Evolutionary conservation across 2,113 vertebrate genomes (phyloP).

Genomic region (Chionis minor): DNA sequence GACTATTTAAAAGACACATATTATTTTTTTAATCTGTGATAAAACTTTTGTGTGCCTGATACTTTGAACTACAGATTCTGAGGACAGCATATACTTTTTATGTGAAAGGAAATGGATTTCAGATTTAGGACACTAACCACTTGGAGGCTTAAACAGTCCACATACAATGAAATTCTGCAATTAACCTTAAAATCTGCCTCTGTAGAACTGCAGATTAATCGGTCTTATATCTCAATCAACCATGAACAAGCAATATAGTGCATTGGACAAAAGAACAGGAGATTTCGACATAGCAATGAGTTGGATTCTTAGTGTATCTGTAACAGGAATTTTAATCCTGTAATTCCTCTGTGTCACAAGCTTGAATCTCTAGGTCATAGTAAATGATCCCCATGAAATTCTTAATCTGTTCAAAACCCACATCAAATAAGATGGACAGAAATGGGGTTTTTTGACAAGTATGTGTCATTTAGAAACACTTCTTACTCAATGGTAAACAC

Average conservation of each 20-base stretch:
- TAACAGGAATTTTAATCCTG: slow-evolving; percentile 27
- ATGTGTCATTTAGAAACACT: neutral
- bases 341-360: neutral
- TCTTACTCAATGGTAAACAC: neutral
- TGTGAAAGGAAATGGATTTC: neutral
- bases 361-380: neutral
- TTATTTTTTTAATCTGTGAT: neutral
- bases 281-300: neutral
- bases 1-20: neutral
- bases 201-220: slow-evolving; percentile 21
- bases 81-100: neutral
- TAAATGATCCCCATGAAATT: neutral
- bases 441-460: neutral
- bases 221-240: neutral
- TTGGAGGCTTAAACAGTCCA: neutral
- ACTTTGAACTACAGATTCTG: neutral
- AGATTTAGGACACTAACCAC: neutral
- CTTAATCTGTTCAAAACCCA: neutral
- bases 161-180: slow-evolving; percentile 24
- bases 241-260: neutral
- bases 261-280: neutral
- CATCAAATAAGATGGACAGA: neutral
- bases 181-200: slow-evolving; percentile 35
- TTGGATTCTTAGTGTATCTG: neutral
- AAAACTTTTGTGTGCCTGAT: neutral